Percentiles rank a stretch among this genome's conserved stretches.
Evolutionary conservation across 1,140 invertebrate genomes (phyloP).

Genomic region (Drosophila tropicalis): DNA sequence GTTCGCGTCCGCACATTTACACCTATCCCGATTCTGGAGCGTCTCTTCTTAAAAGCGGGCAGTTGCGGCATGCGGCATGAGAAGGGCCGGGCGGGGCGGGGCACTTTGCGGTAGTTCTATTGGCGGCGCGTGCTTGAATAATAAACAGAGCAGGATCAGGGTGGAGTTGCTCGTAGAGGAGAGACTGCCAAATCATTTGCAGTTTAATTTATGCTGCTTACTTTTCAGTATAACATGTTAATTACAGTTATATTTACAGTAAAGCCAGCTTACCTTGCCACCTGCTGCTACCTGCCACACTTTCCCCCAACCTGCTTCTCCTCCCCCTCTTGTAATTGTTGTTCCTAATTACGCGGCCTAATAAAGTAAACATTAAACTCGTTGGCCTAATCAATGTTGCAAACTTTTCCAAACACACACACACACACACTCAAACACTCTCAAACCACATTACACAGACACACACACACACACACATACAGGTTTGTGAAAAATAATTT

Average conservation of each 20-base stretch:
- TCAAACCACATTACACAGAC: neutral
- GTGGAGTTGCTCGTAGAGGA: neutral
- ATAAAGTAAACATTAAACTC: conserved; percentile 79
- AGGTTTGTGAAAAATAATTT: conserved; percentile 25
- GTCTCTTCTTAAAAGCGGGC: conserved; percentile 3
- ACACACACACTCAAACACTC: neutral
- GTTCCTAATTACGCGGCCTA: conserved; percentile 72
- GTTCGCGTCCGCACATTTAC: conserved; percentile 34
- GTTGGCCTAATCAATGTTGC: conserved; percentile 75
- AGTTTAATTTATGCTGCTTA: conserved; percentile 72
- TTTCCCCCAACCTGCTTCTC: neutral
- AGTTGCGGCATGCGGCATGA: conserved; percentile 6
- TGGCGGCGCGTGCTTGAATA: conserved; percentile 72
- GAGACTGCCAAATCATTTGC: conserved; percentile 63
- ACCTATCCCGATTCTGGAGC: conserved; percentile 30
- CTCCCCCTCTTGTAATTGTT: conserved; percentile 41
- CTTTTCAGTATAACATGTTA: conserved; percentile 74
- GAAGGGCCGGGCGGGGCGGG: neutral
- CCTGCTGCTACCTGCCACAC: neutral
- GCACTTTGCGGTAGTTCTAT: conserved; percentile 38
- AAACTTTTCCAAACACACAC: conserved; percentile 53
- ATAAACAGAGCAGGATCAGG: conserved; percentile 63
- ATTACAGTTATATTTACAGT: conserved; percentile 72
- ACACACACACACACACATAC: conserved; percentile 22
- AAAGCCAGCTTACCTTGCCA: conserved; percentile 30